phyloP scores from a whole-genome alignment of 2,797 vertebrate species.

The Centroberyx gerrardi region DNA sequence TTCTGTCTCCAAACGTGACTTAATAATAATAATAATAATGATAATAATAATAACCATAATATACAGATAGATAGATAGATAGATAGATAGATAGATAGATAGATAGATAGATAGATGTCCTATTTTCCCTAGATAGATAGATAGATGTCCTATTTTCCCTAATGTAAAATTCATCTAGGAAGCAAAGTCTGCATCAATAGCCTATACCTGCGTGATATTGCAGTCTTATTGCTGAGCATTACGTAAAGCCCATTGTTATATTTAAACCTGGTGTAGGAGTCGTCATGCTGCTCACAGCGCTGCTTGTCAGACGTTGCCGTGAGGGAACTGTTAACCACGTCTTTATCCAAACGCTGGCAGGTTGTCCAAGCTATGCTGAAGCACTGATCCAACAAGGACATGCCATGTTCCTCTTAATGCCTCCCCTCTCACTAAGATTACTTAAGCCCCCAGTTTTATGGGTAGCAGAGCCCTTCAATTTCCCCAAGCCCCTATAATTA shows the following conservation, averaged over 20 bases:
- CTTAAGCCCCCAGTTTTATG: constrained; percentile 75
- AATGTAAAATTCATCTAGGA: background rate
- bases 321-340: constrained; percentile 57
- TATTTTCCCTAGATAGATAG: background rate
- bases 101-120: background rate
- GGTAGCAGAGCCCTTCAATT: constrained; percentile 67
- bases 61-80: background rate
- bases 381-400: constrained; percentile 67
- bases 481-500: constrained; percentile 81
- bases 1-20: constrained; percentile 10
- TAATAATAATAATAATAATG: background rate
- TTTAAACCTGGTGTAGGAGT: constrained; percentile 55
- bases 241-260: constrained; percentile 39
- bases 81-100: background rate
- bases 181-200: background rate
- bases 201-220: background rate
- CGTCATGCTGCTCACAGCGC: constrained; percentile 35
- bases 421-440: constrained; percentile 68
- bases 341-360: constrained; percentile 59
- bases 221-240: constrained; percentile 7
- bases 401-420: constrained; percentile 63
- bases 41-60: too few relatives aligned
- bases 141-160: background rate
- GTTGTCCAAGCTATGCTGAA: constrained; percentile 46
- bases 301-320: constrained; percentile 44